Evolutionary conservation across 2,113 vertebrate species (phyloP).

Genomic region (Gobius niger): DNA sequence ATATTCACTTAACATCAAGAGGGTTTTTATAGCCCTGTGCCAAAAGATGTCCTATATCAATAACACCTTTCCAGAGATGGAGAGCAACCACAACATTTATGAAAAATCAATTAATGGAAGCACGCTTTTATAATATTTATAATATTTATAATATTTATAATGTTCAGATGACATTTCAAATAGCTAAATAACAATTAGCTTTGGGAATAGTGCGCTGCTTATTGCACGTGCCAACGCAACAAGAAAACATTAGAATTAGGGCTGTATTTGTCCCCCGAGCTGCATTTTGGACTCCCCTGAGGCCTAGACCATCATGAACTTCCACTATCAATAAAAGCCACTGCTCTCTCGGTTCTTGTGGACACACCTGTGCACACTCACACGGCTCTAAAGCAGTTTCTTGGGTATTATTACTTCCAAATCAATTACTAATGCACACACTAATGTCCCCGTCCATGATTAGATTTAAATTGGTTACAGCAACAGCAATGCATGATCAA

Average conservation of each 20-base stretch:
- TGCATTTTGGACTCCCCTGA: too few relatives aligned
- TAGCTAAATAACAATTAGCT: too few relatives aligned
- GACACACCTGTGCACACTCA: conserved; percentile 4
- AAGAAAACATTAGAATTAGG: too few relatives aligned
- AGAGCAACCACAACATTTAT: too few relatives aligned
- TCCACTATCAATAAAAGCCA: conserved; percentile 1
- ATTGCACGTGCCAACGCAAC: too few relatives aligned
- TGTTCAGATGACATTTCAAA: too few relatives aligned
- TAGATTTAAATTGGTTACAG: conserved; percentile 66
- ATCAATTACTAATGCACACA: conserved; percentile 56
- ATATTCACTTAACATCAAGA: conserved; percentile 30
- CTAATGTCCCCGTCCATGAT: conserved; percentile 57
- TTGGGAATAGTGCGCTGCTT: too few relatives aligned
- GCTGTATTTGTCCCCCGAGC: too few relatives aligned
- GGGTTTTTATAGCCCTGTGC: conserved; percentile 14
- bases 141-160: too few relatives aligned
- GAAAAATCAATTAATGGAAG: too few relatives aligned
- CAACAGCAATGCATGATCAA: conserved; percentile 61
- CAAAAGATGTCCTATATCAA: background rate
- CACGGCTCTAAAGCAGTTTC: conserved; percentile 8
- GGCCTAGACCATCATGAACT: background rate
- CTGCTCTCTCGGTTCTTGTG: background rate
- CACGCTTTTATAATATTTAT: too few relatives aligned
- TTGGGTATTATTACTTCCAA: conserved; percentile 34
- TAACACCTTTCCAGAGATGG: background rate